phyloP scores from a whole-genome alignment of 2,888 invertebrate genomes.

The Apamea crenata region DNA sequence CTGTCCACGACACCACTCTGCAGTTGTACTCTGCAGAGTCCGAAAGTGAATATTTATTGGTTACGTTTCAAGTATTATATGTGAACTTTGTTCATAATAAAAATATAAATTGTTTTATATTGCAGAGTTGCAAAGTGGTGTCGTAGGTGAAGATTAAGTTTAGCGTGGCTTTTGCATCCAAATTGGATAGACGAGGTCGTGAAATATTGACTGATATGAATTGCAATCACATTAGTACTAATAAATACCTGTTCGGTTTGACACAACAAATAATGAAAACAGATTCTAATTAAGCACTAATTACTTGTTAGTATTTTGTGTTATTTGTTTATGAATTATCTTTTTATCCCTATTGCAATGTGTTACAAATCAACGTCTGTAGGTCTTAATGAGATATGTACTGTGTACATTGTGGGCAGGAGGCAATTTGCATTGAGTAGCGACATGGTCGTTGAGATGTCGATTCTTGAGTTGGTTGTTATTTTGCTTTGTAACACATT shows the following conservation, averaged over 20 bases:
- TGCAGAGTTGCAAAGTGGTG: slow-evolving; percentile 52
- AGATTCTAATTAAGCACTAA: slow-evolving; percentile 47
- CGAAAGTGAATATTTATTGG: slow-evolving; percentile 60
- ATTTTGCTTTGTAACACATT: slow-evolving; percentile 52
- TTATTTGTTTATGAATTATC: slow-evolving; percentile 45
- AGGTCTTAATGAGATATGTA: slow-evolving; percentile 50
- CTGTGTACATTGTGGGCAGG: slow-evolving; percentile 59
- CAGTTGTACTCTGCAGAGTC: slow-evolving; percentile 26
- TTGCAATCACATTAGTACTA: slow-evolving; percentile 67
- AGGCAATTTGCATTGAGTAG: slow-evolving; percentile 22
- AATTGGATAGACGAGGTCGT: slow-evolving; percentile 54
- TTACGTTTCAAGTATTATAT: slow-evolving; percentile 61
- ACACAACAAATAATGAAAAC: slow-evolving; percentile 48
- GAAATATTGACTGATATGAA: slow-evolving; percentile 63
- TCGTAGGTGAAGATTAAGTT: slow-evolving; percentile 42
- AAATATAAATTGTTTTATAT: slow-evolving; percentile 54
- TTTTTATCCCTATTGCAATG: slow-evolving; percentile 39
- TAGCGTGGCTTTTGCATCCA: slow-evolving; percentile 58
- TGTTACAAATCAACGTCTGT: slow-evolving; percentile 51
- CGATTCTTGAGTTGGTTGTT: slow-evolving; percentile 19
- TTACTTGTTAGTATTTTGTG: slow-evolving; percentile 49
- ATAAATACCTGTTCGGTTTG: slow-evolving; percentile 55
- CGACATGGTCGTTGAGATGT: slow-evolving; percentile 20
- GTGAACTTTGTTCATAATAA: slow-evolving; percentile 45
- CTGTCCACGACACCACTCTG: slow-evolving; percentile 42